Evolutionary conservation across 1,140 invertebrate species (phyloP), one percentile per base, ranked within the genome.

Genomic region (Hycleus cichorii): DNA sequence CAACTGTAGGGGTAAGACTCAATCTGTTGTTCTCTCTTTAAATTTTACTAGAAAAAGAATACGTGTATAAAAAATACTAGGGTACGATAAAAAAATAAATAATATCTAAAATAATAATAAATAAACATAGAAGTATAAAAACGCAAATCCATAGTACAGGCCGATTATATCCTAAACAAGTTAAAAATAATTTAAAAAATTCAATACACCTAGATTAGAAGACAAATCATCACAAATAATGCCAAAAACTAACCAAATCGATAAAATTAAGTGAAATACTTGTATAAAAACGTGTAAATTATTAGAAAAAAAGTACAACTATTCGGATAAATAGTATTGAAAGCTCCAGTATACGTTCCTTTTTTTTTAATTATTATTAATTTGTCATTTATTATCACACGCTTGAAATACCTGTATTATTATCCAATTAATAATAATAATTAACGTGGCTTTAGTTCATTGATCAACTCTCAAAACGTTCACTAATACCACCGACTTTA

Each of bases 401-500:
- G 63, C 61, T 63, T 60, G 49, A 57, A 65, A 65, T 65, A 65
- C 61, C 57, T 65, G 61, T 65, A 60, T 59, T 56, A 43, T 32
- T 32, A 32, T 48, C 51, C 18, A 18, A 8, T 40, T 38, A 47
- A 53, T 18, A 18, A 18, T 18, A 18, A 18, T 18, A 18, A 18
- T 18, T 18, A 18, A 18, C 18, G 12, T 45, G 42, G 9, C 1
- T 42, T 42, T 42, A 42, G 9, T 42, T 42, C 10, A 11, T n/a
- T 42, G 10, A 10, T 42, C 4, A 10, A 42, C 10, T 42, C 3
- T 9, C 11, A 32, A 32, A 32, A 32, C 10, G 40, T 42, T 10
- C 40, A 42, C 9, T 42, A 42, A 42, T 42, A 32, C 32, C 32
- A 32, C 32, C 18, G 18, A 18, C 18, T 18, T 18, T 18, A 32